phyloP scores from a whole-genome alignment of 2,113 vertebrate species.

The Phylloscopus trochiloides region DNA sequence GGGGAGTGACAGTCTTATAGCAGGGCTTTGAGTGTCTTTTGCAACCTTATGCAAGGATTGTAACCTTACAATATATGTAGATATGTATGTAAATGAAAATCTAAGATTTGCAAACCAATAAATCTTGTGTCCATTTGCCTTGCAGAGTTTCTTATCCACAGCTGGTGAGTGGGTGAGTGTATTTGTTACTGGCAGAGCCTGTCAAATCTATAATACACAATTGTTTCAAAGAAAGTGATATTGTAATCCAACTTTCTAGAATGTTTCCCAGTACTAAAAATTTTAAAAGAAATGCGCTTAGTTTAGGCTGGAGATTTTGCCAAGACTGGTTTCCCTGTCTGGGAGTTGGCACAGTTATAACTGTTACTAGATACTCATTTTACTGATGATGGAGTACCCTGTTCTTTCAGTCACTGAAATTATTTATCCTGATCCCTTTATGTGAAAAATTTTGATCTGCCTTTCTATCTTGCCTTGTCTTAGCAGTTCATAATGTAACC shows the following conservation, averaged over 20 bases:
- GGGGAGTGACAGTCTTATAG: background rate
- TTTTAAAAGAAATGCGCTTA: background rate
- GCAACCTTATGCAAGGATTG: background rate
- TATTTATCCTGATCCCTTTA: background rate
- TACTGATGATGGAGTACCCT: background rate
- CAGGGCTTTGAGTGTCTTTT: background rate
- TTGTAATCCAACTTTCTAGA: constrained; percentile 23
- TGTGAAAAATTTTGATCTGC: constrained; percentile 1
- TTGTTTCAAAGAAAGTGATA: constrained; percentile 34
- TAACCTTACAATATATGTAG: background rate
- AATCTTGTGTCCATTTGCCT: constrained; percentile 49
- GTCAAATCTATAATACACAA: constrained; percentile 11
- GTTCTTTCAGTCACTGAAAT: background rate
- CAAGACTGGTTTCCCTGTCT: background rate
- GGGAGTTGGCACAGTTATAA: background rate
- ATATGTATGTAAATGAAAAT: constrained; percentile 9
- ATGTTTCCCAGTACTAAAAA: background rate
- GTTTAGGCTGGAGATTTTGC: background rate
- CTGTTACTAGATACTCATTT: background rate
- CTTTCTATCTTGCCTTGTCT: background rate
- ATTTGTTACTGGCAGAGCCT: constrained; percentile 51
- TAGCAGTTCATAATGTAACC: background rate
- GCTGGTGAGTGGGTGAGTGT: constrained; percentile 59
- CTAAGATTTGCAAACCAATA: constrained; percentile 18
- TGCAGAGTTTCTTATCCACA: constrained; percentile 40